Evolutionary conservation across 1,140 invertebrate species (phyloP), one percentile per base, ranked within the genome.

Genomic region (Cecropterus lyciades): DNA sequence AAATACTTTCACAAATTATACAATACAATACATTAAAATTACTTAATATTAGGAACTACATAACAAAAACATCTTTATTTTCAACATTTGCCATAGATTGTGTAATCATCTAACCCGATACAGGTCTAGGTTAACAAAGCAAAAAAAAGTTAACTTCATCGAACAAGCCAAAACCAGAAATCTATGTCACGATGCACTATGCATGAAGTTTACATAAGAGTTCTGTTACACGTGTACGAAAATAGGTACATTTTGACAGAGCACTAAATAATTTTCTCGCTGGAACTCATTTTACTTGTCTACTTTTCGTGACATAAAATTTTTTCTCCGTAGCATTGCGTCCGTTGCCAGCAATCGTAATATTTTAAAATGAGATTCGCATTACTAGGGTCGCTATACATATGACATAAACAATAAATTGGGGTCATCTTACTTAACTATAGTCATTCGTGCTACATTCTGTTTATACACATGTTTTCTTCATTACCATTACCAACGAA

Each of bases 211-310:
- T 43, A 43, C 13, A 43, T 43, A 43, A 43, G 13, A 43, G 13
- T 14, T 14, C 13, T 3, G 40, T 43, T 43, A 43, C 40, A 43
- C 40, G 40, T 43, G 40, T 43, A 43, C 40, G 13, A 43, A 43
- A 43, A 43, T 43, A 43, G 40, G 40, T 43, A 43, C 40, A 43
- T 43, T 43, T 43, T 43, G 40, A 43, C 40, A 43, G 40, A 13
- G 40, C 14, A 43, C 40, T 43, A 43, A 43, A 43, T 43, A 43
- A 43, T 43, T 43, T 43, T 43, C 40, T 43, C 40, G n/a, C 40
- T 43, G 40, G 40, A 43, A 43, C 40, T 43, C 40, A 43, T 43
- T 43, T 43, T 43, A 43, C 13, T 43, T 43, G 40, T 43, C 40
- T 14, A 14, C 40, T 43, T 43, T 43, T 43, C 40, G 40, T 43